These are phyloP conservation scores for Clarias fuscus DNA, from an alignment of 2,797 vertebrate genomes.

Conservation along the genomic window DNA sequence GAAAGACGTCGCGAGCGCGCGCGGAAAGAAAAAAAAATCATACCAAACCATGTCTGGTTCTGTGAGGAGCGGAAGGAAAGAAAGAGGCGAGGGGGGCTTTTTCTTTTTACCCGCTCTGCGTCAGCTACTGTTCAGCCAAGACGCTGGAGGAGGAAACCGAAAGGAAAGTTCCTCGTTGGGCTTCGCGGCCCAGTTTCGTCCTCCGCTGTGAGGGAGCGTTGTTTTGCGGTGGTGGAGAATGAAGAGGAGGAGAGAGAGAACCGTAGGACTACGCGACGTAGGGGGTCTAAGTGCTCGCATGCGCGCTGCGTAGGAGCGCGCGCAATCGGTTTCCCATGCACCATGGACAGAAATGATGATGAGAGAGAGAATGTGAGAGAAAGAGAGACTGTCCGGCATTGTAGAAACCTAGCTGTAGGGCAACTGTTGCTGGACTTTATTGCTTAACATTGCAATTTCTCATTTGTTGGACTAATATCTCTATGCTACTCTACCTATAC, in stretches of 20 bases:
- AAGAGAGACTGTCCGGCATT: neutral
- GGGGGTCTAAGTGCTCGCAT: conserved; percentile 27
- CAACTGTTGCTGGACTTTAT: conserved; percentile 25
- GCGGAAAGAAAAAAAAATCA: conserved; percentile 42
- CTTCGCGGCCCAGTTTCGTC: conserved; percentile 43
- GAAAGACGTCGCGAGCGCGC: conserved; percentile 61
- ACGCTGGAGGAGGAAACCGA: conserved; percentile 41
- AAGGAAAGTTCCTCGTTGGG: conserved; percentile 48
- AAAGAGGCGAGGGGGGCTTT: conserved; percentile 39
- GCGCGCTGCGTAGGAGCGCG: conserved; percentile 43
- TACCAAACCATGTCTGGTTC: conserved; percentile 19
- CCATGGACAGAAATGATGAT: conserved; percentile 34
- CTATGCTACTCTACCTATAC: conserved; percentile 2
- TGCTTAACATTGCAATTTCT: conserved; percentile 15
- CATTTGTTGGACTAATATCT: conserved; percentile 32
- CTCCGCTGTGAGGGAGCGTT: conserved; percentile 45
- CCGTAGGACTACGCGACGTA: conserved; percentile 32
- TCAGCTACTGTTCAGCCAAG: conserved; percentile 43
- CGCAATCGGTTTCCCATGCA: conserved; percentile 28
- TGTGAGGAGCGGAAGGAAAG: conserved; percentile 34
- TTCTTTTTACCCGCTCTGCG: conserved; percentile 46
- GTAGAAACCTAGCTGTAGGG: conserved; percentile 16
- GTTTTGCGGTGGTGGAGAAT: conserved; percentile 31
- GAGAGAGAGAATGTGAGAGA: neutral
- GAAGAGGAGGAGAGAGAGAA: neutral